Conservation (phyloP, 2,888 invertebrate species). For the Vesta saturnalis region DNA sequence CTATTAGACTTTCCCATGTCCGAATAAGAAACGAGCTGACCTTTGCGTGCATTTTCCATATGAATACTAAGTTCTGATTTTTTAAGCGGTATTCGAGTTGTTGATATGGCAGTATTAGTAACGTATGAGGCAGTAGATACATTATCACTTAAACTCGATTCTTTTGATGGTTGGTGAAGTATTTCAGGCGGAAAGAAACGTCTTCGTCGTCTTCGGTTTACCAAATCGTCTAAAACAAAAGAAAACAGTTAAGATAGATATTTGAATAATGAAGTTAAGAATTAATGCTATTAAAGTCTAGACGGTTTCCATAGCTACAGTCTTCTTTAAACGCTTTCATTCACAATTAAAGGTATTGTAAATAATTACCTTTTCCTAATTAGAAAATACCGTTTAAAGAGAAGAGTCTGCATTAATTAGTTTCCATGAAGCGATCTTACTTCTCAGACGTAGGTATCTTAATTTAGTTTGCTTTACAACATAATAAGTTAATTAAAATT, state of each 20-base stretch:
- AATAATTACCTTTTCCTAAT: too few relatives aligned
- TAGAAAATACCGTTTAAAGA: too few relatives aligned
- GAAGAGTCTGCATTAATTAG: too few relatives aligned
- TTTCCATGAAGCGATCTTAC: too few relatives aligned
- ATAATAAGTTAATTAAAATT: too few relatives aligned
- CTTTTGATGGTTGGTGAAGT: slow-evolving; percentile 48
- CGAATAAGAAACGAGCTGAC: slow-evolving; percentile 50
- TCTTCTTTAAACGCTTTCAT: too few relatives aligned
- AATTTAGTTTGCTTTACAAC: too few relatives aligned
- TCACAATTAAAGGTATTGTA: background rate
- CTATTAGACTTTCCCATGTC: slow-evolving; percentile 51
- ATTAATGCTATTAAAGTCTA: background rate
- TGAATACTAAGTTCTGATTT: slow-evolving; percentile 59
- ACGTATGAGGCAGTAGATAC: slow-evolving; percentile 48
- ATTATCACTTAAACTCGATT: slow-evolving; percentile 44
- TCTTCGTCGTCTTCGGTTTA: slow-evolving; percentile 52
- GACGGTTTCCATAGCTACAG: background rate
- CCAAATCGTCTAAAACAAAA: slow-evolving; percentile 50
- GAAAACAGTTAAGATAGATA: background rate
- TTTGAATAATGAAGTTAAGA: background rate
- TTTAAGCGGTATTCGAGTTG: slow-evolving; percentile 42
- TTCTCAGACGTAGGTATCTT: too few relatives aligned
- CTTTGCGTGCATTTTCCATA: slow-evolving; percentile 61
- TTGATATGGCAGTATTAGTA: slow-evolving; percentile 50
- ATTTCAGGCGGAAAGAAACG: slow-evolving; percentile 56